A percentile compares a stretch with the other conserved stretches of the same genome.
Conservation (phyloP, 2,888 invertebrate species). For the Helobdella robusta region DNA sequence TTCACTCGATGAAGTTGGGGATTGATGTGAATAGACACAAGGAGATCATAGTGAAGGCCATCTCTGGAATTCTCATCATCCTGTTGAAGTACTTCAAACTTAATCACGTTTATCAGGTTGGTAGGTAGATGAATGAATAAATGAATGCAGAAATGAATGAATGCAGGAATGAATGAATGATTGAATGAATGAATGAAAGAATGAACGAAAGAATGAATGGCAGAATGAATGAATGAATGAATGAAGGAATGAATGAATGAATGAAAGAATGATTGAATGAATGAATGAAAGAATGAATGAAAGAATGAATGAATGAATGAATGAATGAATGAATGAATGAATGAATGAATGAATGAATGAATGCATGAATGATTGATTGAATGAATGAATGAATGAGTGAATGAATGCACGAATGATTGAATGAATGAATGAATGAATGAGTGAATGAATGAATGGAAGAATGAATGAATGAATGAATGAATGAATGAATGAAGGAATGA, state of each 20-base stretch:
- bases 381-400: conserved; percentile 19
- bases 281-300: conserved; percentile 22
- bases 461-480: conserved; percentile 16
- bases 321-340: conserved; percentile 22
- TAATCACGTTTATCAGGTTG: conserved; percentile 84
- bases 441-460: conserved; percentile 13
- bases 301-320: conserved; percentile 19
- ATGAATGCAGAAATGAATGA: conserved; percentile 22
- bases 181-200: conserved; percentile 22
- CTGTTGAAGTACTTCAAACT: conserved; percentile 91
- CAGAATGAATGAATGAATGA: conserved; percentile 22
- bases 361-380: conserved; percentile 18
- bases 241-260: conserved; percentile 22
- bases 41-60: conserved; percentile 91
- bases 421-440: conserved; percentile 16
- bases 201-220: conserved; percentile 21
- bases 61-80: conserved; percentile 62
- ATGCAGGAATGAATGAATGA: conserved; percentile 20
- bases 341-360: conserved; percentile 24
- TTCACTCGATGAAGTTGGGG: conserved; percentile 86
- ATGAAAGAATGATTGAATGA: conserved; percentile 22
- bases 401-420: conserved; percentile 15
- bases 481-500: conserved; percentile 15
- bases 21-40: conserved; percentile 97
- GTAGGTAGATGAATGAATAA: conserved; percentile 16